Base-by-base conservation (phyloP, 2,888 invertebrate genomes). In the Chloroclystis v-ata region DNA sequence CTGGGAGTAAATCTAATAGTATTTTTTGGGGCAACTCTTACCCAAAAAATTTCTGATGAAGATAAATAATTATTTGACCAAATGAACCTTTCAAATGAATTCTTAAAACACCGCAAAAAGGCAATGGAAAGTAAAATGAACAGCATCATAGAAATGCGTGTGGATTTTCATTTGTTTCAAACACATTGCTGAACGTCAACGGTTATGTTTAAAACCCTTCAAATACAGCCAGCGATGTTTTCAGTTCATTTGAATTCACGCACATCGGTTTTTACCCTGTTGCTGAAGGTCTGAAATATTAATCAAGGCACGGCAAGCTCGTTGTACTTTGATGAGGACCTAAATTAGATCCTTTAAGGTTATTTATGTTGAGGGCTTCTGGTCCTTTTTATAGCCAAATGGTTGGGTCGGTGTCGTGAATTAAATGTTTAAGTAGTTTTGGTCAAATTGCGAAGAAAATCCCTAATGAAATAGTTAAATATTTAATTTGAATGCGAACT, bases 321-420 rank as follows among this genome's bases (percentile, higher is more conserved):
- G 63, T 57, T 63, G 53, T 56, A 53, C 59, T 64, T 60, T 67
- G 65, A 69, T 61, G 67, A 67, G 58, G 37, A 56, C 50, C 59
- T 52, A 64, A 69, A 71, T 72, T 69, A 70, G 63, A 67, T 65
- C 57, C 59, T 50, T 38, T 51, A 26, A 52, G 58, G 51, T 61
- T 62, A 59, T 71, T 67, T 65, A 60, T 52, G 56, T 42, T 41
- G 42, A 33, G 40, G 47, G 54, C 35, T 5, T 2, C 33, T 37
- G 14, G 32, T 38, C 54, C 50, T 57, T 54, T 62, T 60, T 57
- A 50, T 44, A 38, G 9, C 32, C 33, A 50, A 47, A 37, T 30
- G 37, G 38, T 16, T 16, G 32, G 49, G 35, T 24, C 26, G 43
- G 45, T 47, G 43, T 40, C 43, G 39, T 25, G 37, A 45, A 48